phyloP scores from a whole-genome alignment of 2,888 invertebrate genomes.

The Cheilosia vernalis region DNA sequence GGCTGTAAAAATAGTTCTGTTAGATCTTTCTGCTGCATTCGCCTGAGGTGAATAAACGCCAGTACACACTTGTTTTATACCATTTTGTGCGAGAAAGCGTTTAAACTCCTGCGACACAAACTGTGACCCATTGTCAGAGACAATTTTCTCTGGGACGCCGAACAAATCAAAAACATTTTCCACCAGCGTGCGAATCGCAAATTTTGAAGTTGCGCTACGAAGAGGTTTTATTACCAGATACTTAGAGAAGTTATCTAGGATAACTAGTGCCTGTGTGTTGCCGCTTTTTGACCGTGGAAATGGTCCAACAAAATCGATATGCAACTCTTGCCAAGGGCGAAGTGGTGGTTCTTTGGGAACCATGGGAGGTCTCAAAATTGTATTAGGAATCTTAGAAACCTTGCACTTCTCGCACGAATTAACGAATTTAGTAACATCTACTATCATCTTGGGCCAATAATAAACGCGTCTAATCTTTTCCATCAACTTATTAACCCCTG shows the following conservation, averaged over 20 bases:
- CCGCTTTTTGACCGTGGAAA: background rate
- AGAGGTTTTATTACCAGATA: background rate
- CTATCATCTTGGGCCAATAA: background rate
- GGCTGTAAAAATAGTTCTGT: background rate
- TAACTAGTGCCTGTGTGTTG: background rate
- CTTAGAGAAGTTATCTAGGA: background rate
- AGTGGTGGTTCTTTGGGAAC: background rate
- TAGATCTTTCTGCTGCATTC: background rate
- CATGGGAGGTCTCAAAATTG: background rate
- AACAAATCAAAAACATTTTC: too few relatives aligned
- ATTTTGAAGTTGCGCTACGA: background rate
- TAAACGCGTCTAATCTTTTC: background rate
- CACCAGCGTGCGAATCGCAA: background rate
- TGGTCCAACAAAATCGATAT: background rate
- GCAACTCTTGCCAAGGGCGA: background rate
- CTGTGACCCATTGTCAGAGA: too few relatives aligned
- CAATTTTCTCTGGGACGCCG: too few relatives aligned
- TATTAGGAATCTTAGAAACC: background rate
- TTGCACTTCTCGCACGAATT: constrained; percentile 1
- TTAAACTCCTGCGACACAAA: background rate
- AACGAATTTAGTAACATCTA: background rate
- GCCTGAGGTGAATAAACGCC: background rate
- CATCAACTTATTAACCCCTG: background rate
- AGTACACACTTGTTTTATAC: background rate
- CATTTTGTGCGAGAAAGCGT: background rate